Evolutionary conservation across 2,113 vertebrate species (phyloP).

Genomic region (Tragulus kanchil): DNA sequence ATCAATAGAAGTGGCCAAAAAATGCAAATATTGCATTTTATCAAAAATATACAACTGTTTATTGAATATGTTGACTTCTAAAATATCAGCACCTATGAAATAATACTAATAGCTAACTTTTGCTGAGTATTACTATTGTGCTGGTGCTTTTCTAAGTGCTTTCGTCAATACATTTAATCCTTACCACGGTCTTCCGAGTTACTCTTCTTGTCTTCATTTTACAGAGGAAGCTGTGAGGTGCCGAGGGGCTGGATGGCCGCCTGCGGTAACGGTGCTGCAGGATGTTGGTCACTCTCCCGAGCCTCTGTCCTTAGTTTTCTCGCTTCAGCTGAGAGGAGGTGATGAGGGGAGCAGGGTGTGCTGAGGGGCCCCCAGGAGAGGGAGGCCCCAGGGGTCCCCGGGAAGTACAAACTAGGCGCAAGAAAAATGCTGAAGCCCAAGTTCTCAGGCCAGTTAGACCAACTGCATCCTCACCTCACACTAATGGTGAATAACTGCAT

Average conservation of each 20-base stretch:
- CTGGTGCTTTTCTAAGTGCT: background rate
- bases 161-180: background rate
- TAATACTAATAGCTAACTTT: background rate
- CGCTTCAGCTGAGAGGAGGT: background rate
- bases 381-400: background rate
- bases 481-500: background rate
- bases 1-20: background rate
- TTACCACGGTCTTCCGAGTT: background rate
- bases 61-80: background rate
- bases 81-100: background rate
- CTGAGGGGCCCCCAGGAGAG: background rate
- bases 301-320: background rate
- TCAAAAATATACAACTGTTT: background rate
- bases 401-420: background rate
- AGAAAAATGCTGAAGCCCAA: background rate
- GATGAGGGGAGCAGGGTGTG: background rate
- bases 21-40: background rate
- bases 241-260: background rate
- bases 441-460: background rate
- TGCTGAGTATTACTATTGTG: background rate
- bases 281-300: background rate
- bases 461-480: background rate
- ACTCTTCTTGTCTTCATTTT: background rate
- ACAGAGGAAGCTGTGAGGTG: background rate
- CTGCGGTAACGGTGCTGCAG: background rate